Evolutionary conservation across 2,113 vertebrate genomes (phyloP), one percentile per base, ranked within the genome.

Genomic region (Channa argus): DNA sequence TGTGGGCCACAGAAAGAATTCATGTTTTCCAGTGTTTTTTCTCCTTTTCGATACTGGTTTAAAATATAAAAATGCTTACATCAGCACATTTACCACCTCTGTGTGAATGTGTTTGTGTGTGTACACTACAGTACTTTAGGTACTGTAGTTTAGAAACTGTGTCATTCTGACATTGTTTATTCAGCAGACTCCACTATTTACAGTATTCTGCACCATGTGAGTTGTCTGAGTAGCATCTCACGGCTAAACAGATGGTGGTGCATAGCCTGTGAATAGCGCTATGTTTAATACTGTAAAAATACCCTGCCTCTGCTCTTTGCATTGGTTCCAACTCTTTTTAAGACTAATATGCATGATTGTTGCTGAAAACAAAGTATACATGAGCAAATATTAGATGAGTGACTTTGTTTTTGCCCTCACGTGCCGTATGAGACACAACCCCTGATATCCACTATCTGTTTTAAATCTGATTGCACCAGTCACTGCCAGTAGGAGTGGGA

Each of bases 201-300:
- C 84, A 80, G 77, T 52, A 36, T 77, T 67, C 10, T 80, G 71
- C 79, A 74, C 76, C 77, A 69, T 74, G 61, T 63, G 69, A 80
- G 75, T 59, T 84, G 78, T 77, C 69, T n/a, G 71, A 66, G 79
- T 47, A 85, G 71, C 60, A 10, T 49, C 38, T 82, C 82, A 47
- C 84, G 73, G 79, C 56, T 14, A 63, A 90, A 77, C 85, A 90
- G 90, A 92, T 89, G 86, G 87, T 80, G 64, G n/a, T 62, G 73
- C 70, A 55, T 66, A 86, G 60, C 66, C 83, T 90, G 85, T 75
- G 79, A 87, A 87, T 2, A 71, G 56, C 53, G 80, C 60, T 71
- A 80, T 76, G 72, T 80, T 85, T 79, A 66, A 80, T 50, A 13
- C 50, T 33, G 46, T 49, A 46, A 62, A 79, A 83, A 63, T 61